A percentile compares a stretch with the other conserved stretches of the same genome.
These are phyloP conservation scores for Drosophila triauraria DNA, from an alignment of 1,140 invertebrate genomes.

Conservation along the genomic window DNA sequence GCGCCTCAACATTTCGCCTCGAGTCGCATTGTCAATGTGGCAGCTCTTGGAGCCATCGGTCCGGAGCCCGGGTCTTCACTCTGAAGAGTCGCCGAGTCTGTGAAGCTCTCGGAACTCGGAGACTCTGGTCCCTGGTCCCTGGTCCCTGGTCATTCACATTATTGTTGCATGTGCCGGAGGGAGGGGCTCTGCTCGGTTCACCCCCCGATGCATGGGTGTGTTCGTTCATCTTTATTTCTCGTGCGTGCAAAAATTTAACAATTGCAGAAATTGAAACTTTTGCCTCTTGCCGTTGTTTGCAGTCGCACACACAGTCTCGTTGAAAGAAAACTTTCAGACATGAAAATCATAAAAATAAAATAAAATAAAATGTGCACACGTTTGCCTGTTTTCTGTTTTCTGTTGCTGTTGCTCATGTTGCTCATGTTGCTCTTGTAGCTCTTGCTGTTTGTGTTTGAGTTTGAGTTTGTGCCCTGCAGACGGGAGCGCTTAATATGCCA, in stretches of 20 bases:
- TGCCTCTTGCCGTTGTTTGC: slow-evolving; percentile 52
- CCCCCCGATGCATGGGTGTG: slow-evolving; percentile 23
- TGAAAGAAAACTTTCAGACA: slow-evolving; percentile 53
- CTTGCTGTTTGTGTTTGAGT: slow-evolving; percentile 27
- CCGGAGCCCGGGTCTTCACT: slow-evolving; percentile 21
- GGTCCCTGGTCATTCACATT: slow-evolving; percentile 73
- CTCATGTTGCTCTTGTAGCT: background rate
- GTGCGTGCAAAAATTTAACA: slow-evolving; percentile 81
- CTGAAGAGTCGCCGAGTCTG: slow-evolving; percentile 10
- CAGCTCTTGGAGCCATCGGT: slow-evolving; percentile 18
- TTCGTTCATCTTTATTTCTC: slow-evolving; percentile 77
- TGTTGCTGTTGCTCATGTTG: slow-evolving; percentile 23
- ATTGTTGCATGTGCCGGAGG: slow-evolving; percentile 53
- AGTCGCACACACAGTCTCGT: slow-evolving; percentile 37
- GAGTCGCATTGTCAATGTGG: slow-evolving; percentile 30
- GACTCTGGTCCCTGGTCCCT: slow-evolving; percentile 21
- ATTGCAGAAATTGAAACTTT: slow-evolving; percentile 81
- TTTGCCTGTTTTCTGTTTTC: slow-evolving; percentile 31
- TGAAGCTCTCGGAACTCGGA: slow-evolving; percentile 23
- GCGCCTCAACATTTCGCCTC: slow-evolving; percentile 7
- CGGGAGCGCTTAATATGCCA: slow-evolving; percentile 69
- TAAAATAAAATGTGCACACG: slow-evolving; percentile 73
- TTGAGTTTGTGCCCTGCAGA: slow-evolving; percentile 36
- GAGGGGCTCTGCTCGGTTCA: background rate
- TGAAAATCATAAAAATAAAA: slow-evolving; percentile 68